phyloP scores from a whole-genome alignment of 2,797 vertebrate genomes.

The Chiroxiphia lanceolata region DNA sequence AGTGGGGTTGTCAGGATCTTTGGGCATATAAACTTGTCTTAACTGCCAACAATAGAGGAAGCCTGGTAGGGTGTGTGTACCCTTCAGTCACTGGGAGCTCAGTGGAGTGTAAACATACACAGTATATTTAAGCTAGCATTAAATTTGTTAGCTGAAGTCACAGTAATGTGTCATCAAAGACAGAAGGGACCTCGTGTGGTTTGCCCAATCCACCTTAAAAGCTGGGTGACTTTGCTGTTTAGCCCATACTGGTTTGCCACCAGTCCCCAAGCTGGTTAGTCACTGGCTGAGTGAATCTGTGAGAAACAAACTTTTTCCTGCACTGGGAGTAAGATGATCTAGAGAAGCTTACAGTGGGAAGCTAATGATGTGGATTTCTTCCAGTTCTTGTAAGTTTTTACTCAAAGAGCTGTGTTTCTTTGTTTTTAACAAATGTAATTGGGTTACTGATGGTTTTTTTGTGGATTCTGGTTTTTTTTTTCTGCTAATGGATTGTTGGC shows the following conservation, averaged over 20 bases:
- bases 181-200: not conserved
- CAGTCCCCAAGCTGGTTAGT: not conserved
- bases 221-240: not conserved
- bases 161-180: not conserved
- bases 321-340: not conserved
- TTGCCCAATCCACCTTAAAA: constrained; percentile 45
- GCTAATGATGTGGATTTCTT: not conserved
- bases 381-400: constrained; percentile 4
- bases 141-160: not conserved
- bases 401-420: not conserved
- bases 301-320: not conserved
- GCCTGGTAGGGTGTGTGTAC: constrained; percentile 11
- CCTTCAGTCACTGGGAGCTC: not conserved
- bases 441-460: not conserved
- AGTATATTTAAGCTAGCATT: constrained; percentile 33
- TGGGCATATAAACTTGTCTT: not conserved
- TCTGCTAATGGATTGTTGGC: not conserved
- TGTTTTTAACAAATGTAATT: not conserved
- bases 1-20: not conserved
- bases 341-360: not conserved
- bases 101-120: constrained; percentile 15
- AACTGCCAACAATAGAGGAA: not conserved
- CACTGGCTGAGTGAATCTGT: not conserved
- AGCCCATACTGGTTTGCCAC: not conserved
- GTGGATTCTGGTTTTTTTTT: not conserved